Percentiles rank a stretch among this genome's conserved stretches.
These are phyloP conservation scores for Eudasyphora cyanicolor DNA, from an alignment of 2,888 invertebrate species.

Conservation along the genomic window DNA sequence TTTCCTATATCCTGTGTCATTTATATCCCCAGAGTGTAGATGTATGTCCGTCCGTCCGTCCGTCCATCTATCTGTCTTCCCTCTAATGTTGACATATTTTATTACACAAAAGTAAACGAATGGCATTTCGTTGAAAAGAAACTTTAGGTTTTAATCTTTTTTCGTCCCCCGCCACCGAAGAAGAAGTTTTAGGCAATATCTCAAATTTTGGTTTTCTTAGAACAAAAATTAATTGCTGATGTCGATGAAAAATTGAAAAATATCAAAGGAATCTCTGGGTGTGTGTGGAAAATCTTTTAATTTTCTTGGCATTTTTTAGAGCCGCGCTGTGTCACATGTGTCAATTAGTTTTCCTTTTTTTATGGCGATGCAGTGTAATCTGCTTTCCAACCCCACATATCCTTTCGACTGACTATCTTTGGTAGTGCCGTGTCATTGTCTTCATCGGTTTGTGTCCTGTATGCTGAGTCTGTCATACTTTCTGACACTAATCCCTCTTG, in stretches of 20 bases:
- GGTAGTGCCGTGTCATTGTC: too few species aligned
- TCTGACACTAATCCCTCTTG: background rate
- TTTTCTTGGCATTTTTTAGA: conserved; percentile 14
- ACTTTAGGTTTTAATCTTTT: conserved; percentile 29
- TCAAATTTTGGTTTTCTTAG: background rate
- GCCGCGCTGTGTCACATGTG: background rate
- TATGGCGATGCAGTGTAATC: background rate
- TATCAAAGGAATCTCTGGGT: background rate
- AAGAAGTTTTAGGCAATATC: background rate
- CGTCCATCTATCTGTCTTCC: too few species aligned
- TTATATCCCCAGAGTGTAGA: too few species aligned
- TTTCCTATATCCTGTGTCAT: background rate
- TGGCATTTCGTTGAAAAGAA: conserved; percentile 17
- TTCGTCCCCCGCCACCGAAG: background rate
- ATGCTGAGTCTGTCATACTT: too few species aligned
- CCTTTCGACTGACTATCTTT: too few species aligned
- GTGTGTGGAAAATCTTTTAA: conserved; percentile 32
- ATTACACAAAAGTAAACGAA: conserved; percentile 68
- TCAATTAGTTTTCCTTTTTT: conserved; percentile 44
- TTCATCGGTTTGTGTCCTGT: too few species aligned
- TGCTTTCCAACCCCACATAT: too few species aligned
- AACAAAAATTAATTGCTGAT: conserved; percentile 17
- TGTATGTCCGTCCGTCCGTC: too few species aligned
- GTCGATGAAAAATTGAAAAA: background rate
- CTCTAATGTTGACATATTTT: conserved; percentile 74